Conservation (phyloP, 2,113 vertebrate species). For the Litocranius walleri region DNA sequence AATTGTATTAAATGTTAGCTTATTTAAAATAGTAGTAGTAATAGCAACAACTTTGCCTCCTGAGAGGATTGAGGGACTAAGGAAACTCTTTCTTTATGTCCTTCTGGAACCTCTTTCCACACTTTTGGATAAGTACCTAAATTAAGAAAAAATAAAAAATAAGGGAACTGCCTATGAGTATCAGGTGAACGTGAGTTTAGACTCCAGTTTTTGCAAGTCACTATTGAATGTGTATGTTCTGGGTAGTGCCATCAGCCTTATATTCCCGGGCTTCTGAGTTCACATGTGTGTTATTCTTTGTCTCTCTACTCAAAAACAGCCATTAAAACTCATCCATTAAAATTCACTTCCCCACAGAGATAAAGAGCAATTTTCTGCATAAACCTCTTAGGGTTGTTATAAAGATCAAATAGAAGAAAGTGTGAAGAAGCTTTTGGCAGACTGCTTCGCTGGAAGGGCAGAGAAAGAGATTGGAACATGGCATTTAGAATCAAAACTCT, state of each 20-base stretch:
- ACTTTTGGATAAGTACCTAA: background rate
- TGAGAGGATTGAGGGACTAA: background rate
- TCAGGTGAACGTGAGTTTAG: background rate
- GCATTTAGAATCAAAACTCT: background rate
- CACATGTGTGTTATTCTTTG: background rate
- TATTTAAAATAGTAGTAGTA: background rate
- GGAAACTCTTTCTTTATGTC: background rate
- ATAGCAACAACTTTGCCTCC: background rate
- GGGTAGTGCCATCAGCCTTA: background rate
- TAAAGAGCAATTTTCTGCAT: slow-evolving; percentile 44
- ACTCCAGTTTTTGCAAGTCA: background rate
- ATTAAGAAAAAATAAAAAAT: background rate
- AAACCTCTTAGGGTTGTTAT: slow-evolving; percentile 28
- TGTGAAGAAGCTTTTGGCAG: background rate
- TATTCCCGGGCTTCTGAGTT: background rate
- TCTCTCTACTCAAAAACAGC: slow-evolving; percentile 14
- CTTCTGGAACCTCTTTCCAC: background rate
- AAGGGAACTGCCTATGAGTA: background rate
- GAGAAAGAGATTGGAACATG: background rate
- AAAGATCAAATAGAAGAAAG: slow-evolving; percentile 33
- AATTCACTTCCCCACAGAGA: slow-evolving; percentile 45
- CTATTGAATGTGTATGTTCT: background rate
- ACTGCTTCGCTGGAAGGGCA: background rate
- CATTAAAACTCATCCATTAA: slow-evolving; percentile 57
- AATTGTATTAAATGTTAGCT: background rate